phyloP scores from a whole-genome alignment of 2,797 vertebrate genomes.

The Chromobotia macracanthus region DNA sequence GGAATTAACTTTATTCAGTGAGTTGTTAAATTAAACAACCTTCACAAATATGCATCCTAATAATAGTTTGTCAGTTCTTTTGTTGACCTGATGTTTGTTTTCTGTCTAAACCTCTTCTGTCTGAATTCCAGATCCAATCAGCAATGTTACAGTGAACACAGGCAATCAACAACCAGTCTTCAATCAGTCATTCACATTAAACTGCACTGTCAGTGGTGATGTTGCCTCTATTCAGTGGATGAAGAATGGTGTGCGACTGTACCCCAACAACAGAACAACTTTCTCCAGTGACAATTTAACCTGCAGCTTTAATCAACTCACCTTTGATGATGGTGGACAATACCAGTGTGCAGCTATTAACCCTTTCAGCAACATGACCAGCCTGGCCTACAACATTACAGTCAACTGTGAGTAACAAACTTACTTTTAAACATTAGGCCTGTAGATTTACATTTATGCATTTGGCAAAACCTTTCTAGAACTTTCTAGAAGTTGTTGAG shows the following conservation, averaged over 20 bases:
- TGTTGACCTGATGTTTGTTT: background rate
- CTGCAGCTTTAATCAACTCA: too few relatives aligned
- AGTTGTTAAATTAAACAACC: background rate
- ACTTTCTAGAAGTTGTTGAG: background rate
- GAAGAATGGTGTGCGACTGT: too few relatives aligned
- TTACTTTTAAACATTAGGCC: slow-evolving; percentile 45
- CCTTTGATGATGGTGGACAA: too few relatives aligned
- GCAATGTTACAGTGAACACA: background rate
- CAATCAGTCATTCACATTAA: too few relatives aligned
- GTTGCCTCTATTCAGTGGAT: too few relatives aligned
- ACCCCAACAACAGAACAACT: too few relatives aligned
- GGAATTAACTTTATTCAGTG: background rate
- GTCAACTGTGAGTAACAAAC: slow-evolving; percentile 67
- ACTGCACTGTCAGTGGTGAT: too few relatives aligned
- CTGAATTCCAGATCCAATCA: too few relatives aligned
- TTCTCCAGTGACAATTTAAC: too few relatives aligned
- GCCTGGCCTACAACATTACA: slow-evolving; percentile 55
- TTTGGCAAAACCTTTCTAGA: too few relatives aligned
- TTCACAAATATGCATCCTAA: background rate
- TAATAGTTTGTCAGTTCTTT: background rate
- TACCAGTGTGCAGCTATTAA: too few relatives aligned
- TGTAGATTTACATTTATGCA: slow-evolving; percentile 32
- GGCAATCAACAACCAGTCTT: slow-evolving; percentile 32
- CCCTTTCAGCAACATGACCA: slow-evolving; percentile 68
- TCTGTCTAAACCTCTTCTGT: too few relatives aligned